Conservation (phyloP, 2,797 vertebrate species). For the Acropternis orthonyx region DNA sequence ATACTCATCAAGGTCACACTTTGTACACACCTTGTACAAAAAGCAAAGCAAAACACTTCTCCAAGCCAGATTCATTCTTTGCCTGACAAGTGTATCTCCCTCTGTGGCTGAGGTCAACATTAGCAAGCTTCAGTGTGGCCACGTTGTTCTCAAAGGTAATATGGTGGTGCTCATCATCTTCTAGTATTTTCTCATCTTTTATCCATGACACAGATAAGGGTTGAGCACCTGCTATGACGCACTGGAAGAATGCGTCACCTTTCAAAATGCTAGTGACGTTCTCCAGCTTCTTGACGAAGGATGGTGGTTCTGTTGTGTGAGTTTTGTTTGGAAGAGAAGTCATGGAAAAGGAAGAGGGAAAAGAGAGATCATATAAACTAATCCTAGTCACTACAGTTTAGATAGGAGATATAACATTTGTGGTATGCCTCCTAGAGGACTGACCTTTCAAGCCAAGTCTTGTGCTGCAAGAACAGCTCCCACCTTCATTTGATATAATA, state of each 20-base stretch:
- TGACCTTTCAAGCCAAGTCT: constrained; percentile 91
- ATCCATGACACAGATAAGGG: constrained; percentile 91
- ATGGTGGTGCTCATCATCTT: constrained; percentile 85
- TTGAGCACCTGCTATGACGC: constrained; percentile 83
- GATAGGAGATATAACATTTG: not conserved
- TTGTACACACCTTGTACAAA: constrained; percentile 90
- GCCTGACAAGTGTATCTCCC: constrained; percentile 95
- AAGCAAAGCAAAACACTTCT: constrained; percentile 90
- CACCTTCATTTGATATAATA: constrained; percentile 89
- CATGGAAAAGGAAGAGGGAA: not conserved
- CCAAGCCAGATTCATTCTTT: constrained; percentile 90
- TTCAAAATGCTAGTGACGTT: constrained; percentile 86
- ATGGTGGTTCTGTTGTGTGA: constrained; percentile 84
- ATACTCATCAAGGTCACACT: not conserved
- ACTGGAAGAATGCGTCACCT: constrained; percentile 85
- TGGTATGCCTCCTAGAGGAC: constrained; percentile 58
- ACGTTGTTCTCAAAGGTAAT: constrained; percentile 85
- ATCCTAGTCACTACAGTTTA: not conserved
- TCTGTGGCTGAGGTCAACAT: constrained; percentile 83
- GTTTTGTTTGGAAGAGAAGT: constrained; percentile 25
- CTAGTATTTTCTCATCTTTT: constrained; percentile 92
- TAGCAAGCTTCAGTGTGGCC: constrained; percentile 84
- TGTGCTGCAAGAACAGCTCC: constrained; percentile 88
- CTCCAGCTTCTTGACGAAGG: constrained; percentile 88
- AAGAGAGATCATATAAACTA: constrained; percentile 19